A percentile compares a stretch with the other conserved stretches of the same genome.
Evolutionary conservation across 1,140 invertebrate genomes (phyloP).

Genomic region (Drosophila nikananu): DNA sequence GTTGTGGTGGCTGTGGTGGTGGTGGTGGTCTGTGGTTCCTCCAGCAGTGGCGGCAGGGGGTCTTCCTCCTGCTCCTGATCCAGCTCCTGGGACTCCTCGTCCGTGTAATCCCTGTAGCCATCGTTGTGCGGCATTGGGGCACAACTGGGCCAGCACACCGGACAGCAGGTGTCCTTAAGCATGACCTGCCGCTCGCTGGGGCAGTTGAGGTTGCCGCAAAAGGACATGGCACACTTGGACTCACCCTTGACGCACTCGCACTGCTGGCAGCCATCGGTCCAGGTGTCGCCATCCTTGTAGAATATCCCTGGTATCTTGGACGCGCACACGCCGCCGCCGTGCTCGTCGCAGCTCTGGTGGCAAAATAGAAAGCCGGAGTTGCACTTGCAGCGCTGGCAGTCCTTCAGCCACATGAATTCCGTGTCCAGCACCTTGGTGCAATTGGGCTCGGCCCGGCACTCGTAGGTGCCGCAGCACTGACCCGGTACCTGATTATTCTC

Average conservation of each 20-base stretch:
- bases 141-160: conserved; percentile 76
- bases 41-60: conserved; percentile 12
- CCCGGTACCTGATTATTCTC: conserved; percentile 71
- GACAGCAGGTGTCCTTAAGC: conserved; percentile 72
- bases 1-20: background rate
- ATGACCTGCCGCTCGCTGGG: conserved; percentile 69
- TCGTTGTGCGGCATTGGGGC: conserved; percentile 64
- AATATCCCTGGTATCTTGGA: conserved; percentile 67
- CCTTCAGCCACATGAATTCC: conserved; percentile 64
- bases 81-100: conserved; percentile 19
- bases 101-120: conserved; percentile 41
- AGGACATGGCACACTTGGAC: conserved; percentile 65
- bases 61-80: conserved; percentile 2
- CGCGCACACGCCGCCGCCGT: conserved; percentile 53
- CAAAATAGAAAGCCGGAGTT: conserved; percentile 61
- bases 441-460: conserved; percentile 69
- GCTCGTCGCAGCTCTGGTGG: conserved; percentile 72
- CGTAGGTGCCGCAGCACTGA: conserved; percentile 71
- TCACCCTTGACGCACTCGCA: conserved; percentile 75
- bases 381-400: conserved; percentile 73
- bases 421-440: conserved; percentile 68
- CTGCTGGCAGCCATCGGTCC: conserved; percentile 72
- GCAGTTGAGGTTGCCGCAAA: conserved; percentile 68
- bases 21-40: conserved; percentile 1
- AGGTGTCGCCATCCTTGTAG: conserved; percentile 71